Evolutionary conservation across 2,797 vertebrate species (phyloP).

Genomic region (Choloepus didactylus): DNA sequence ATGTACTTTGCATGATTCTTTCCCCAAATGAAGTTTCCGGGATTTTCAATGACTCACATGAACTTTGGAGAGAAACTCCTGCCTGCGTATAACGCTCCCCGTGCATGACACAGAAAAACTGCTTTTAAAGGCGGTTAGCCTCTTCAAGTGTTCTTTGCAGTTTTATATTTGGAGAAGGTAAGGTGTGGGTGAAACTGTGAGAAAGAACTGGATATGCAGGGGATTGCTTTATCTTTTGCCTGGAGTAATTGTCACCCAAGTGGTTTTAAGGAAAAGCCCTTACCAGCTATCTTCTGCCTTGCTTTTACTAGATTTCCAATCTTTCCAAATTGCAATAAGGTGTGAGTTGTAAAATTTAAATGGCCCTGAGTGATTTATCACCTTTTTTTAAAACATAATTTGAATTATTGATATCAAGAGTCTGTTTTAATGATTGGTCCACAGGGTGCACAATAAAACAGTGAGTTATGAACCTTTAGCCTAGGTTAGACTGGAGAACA

Average conservation of each 20-base stretch:
- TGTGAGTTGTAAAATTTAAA: slow-evolving; percentile 42
- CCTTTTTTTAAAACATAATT: slow-evolving; percentile 41
- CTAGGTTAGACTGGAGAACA: neutral
- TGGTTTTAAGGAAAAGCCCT: neutral
- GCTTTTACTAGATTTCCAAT: neutral
- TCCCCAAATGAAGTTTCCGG: neutral
- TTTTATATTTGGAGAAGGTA: slow-evolving; percentile 2
- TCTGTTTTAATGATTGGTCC: neutral
- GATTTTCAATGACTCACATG: neutral
- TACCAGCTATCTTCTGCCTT: neutral
- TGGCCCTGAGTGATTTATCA: neutral
- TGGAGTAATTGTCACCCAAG: neutral
- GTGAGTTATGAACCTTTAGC: slow-evolving; percentile 12
- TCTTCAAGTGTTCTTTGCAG: neutral
- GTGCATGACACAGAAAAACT: neutral
- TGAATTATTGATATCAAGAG: slow-evolving; percentile 6
- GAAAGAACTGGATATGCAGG: neutral
- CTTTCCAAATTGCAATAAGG: neutral
- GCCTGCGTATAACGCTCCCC: too few species aligned
- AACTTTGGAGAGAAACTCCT: slow-evolving; percentile 6
- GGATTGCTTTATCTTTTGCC: slow-evolving; percentile 44
- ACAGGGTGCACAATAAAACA: neutral
- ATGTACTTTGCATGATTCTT: slow-evolving; percentile 23
- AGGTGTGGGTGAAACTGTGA: neutral
- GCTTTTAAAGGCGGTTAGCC: neutral